Evolutionary conservation across 2,888 invertebrate species (phyloP).

Genomic region (Callimorpha dominula): DNA sequence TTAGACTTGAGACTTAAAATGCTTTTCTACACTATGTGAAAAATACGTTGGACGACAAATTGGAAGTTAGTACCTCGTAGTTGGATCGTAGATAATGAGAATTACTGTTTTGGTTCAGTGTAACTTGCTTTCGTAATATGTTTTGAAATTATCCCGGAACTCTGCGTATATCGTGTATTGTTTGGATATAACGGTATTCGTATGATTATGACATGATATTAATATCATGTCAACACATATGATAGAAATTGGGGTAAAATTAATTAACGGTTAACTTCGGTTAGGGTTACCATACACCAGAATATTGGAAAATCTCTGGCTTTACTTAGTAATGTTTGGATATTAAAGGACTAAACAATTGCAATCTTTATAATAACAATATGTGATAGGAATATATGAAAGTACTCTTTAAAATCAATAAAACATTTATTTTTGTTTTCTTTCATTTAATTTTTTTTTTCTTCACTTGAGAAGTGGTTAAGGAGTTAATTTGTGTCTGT

Average conservation of each 20-base stretch:
- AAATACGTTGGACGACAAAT: slow-evolving; percentile 9
- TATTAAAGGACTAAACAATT: not conserved
- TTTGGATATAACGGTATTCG: not conserved
- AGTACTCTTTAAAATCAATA: too few relatives aligned
- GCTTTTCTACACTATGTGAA: slow-evolving; percentile 7
- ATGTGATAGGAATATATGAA: too few relatives aligned
- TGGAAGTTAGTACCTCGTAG: slow-evolving; percentile 2
- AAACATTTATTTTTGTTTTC: too few relatives aligned
- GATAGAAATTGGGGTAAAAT: not conserved
- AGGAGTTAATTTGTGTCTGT: too few relatives aligned
- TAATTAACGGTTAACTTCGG: not conserved
- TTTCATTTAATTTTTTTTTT: too few relatives aligned
- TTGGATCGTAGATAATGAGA: not conserved
- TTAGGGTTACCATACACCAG: not conserved
- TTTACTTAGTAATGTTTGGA: not conserved
- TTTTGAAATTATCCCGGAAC: slow-evolving; percentile 1
- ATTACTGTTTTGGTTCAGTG: not conserved
- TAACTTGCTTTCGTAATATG: not conserved
- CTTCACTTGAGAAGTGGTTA: too few relatives aligned
- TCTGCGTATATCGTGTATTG: slow-evolving; percentile 5
- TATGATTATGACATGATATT: not conserved
- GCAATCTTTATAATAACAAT: not conserved
- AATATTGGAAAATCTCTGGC: not conserved
- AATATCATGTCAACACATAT: not conserved
- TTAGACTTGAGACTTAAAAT: slow-evolving; percentile 9